A percentile compares a stretch with the other conserved stretches of the same genome.
These are phyloP conservation scores for Cryptoprocta ferox DNA, from an alignment of 2,797 vertebrate genomes.

Conservation along the genomic window DNA sequence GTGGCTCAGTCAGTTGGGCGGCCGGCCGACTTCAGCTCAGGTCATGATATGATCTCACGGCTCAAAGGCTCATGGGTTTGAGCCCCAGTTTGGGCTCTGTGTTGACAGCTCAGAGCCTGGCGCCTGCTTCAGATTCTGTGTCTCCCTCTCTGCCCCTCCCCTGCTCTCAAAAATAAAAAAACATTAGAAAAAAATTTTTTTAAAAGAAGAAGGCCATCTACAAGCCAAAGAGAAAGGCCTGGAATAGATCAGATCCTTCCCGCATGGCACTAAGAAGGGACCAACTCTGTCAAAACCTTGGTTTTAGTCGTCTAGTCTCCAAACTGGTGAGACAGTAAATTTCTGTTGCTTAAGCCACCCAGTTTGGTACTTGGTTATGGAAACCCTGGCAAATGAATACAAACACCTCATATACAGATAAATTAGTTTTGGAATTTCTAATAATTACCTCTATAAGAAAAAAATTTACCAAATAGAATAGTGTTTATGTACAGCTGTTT, in stretches of 20 bases:
- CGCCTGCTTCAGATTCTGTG: no score
- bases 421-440: constrained; percentile 10
- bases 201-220: background rate
- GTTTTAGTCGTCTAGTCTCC: background rate
- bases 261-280: background rate
- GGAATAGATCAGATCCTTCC: background rate
- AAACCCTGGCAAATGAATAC: background rate
- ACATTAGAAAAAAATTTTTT: no score
- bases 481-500: background rate
- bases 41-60: no score
- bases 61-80: no score
- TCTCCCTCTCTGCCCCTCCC: no score
- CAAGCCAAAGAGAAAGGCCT: background rate
- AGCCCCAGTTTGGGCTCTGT: no score
- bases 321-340: background rate
- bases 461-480: background rate
- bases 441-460: background rate
- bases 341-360: background rate
- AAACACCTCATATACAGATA: background rate
- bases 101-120: no score
- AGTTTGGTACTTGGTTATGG: background rate
- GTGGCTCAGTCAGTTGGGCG: no score
- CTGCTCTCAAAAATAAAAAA: no score
- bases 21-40: no score
- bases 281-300: background rate